A percentile compares a stretch with the other conserved stretches of the same genome.
Conservation (phyloP, 2,888 invertebrate species). For the Tridacna gigas region DNA sequence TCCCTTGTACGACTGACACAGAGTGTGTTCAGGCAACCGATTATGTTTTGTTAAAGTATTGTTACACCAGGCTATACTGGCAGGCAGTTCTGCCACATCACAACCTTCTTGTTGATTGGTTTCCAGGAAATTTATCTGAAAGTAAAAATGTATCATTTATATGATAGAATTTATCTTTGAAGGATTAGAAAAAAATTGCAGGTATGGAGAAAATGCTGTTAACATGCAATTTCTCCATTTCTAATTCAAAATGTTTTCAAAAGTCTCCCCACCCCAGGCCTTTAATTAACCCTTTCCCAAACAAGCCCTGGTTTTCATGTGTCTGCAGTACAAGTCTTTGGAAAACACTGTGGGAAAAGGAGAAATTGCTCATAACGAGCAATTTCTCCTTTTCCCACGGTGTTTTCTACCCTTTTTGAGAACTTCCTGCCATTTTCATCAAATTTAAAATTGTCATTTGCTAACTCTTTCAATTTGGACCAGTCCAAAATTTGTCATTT, state of each 20-base stretch:
- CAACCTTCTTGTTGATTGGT: slow-evolving; percentile 34
- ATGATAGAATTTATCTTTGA: too few species aligned
- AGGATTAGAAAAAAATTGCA: too few species aligned
- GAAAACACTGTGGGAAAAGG: background rate
- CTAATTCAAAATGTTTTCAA: too few species aligned
- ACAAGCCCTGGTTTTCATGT: background rate
- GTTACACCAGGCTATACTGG: slow-evolving; percentile 57
- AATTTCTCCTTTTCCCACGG: too few species aligned
- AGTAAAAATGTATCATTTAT: background rate
- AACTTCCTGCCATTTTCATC: too few species aligned
- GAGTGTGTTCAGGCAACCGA: slow-evolving; percentile 42
- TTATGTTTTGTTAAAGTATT: slow-evolving; percentile 26
- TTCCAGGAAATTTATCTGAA: slow-evolving; percentile 21
- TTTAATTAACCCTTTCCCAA: background rate
- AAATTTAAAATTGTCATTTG: too few species aligned
- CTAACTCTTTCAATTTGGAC: too few species aligned
- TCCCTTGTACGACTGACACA: slow-evolving; percentile 43
- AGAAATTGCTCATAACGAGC: background rate
- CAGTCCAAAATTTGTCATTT: too few species aligned
- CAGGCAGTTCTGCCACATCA: slow-evolving; percentile 42
- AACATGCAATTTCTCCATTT: too few species aligned
- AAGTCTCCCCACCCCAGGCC: too few species aligned
- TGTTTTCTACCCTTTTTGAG: too few species aligned
- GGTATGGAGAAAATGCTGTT: too few species aligned
- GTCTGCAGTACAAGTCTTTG: background rate